phyloP scores from a whole-genome alignment of 2,888 invertebrate species.

The Cetonia aurata region DNA sequence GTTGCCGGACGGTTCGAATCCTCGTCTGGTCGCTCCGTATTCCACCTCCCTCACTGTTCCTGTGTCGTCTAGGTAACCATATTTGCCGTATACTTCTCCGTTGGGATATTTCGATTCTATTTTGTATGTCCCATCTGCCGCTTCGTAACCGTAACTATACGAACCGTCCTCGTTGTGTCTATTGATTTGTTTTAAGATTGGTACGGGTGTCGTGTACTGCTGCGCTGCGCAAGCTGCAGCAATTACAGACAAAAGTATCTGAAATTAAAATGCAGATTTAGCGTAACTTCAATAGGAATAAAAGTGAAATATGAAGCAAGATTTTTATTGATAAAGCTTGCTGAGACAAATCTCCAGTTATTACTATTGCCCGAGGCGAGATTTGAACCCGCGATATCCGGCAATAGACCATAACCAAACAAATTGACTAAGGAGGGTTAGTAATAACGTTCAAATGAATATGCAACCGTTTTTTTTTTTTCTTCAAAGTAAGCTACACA shows the following conservation, averaged over 20 bases:
- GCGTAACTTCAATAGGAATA: background rate
- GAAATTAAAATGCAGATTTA: constrained; percentile 48
- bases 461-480: too few species aligned
- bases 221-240: constrained; percentile 57
- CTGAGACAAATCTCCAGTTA: too few species aligned
- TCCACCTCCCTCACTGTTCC: constrained; percentile 84
- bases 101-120: constrained; percentile 88
- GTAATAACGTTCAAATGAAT: too few species aligned
- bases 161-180: constrained; percentile 89
- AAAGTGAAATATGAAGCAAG: background rate
- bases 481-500: too few species aligned
- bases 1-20: constrained; percentile 84
- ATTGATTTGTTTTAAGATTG: constrained; percentile 87
- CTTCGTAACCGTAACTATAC: constrained; percentile 90
- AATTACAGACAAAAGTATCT: constrained; percentile 59
- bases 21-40: constrained; percentile 85
- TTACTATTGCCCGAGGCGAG: too few species aligned
- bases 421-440: too few species aligned
- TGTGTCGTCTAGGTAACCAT: constrained; percentile 87
- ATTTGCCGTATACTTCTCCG: constrained; percentile 89
- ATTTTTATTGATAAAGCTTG: too few species aligned
- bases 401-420: too few species aligned
- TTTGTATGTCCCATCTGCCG: constrained; percentile 88
- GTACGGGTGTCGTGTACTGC: constrained; percentile 80
- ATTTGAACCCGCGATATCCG: too few species aligned